Conservation (phyloP, 2,888 invertebrate genomes). For the Iphiclides podalirius region DNA sequence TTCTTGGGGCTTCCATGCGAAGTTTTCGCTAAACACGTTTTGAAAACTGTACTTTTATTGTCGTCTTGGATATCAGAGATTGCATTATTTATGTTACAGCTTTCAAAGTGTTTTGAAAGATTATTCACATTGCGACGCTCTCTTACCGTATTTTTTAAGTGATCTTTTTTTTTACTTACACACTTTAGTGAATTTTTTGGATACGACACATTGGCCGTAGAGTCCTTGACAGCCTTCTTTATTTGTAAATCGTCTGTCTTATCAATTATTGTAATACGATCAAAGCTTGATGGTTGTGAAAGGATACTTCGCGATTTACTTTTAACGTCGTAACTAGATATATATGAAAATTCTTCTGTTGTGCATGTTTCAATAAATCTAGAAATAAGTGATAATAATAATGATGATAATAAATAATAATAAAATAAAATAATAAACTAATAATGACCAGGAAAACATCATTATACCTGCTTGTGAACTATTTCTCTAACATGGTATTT, state of each 20-base stretch:
- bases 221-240: slow-evolving; percentile 1
- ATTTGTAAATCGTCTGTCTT: slow-evolving; percentile 41
- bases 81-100: neutral
- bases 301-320: slow-evolving; percentile 37
- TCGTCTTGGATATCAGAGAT: too few species aligned
- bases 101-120: neutral
- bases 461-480: too few species aligned
- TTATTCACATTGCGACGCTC: neutral
- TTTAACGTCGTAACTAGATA: slow-evolving; percentile 52
- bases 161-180: neutral
- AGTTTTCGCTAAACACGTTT: neutral
- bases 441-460: too few species aligned
- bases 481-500: too few species aligned
- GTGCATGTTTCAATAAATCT: slow-evolving; percentile 58
- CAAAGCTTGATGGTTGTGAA: slow-evolving; percentile 55
- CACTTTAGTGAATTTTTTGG: slow-evolving; percentile 8
- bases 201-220: slow-evolving; percentile 3
- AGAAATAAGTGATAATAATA: slow-evolving; percentile 35
- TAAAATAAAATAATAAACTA: too few species aligned
- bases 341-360: slow-evolving; percentile 61
- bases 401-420: too few species aligned
- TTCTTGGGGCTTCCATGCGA: neutral
- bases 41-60: neutral
- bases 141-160: neutral
- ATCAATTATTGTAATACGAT: slow-evolving; percentile 63